Evolutionary conservation across 2,113 vertebrate genomes (phyloP).

Genomic region (Mustela nigripes): DNA sequence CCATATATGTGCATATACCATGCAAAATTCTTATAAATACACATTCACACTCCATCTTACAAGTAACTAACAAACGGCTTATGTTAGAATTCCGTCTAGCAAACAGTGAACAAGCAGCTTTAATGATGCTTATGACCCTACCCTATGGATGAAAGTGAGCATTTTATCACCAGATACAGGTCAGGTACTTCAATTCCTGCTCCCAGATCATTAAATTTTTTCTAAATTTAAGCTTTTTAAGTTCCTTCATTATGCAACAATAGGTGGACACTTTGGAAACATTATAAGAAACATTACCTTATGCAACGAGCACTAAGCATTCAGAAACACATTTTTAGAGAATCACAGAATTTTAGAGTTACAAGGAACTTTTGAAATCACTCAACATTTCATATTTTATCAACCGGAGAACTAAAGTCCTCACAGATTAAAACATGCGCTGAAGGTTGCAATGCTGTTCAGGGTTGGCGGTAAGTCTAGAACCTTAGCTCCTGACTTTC

Average conservation of each 20-base stretch:
- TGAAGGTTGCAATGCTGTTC: neutral
- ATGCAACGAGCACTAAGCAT: neutral
- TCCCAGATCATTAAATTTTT: constrained; percentile 27
- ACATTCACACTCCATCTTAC: constrained; percentile 18
- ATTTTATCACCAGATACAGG: constrained; percentile 18
- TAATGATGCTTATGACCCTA: constrained; percentile 71
- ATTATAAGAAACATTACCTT: constrained; percentile 22
- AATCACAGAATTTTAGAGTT: neutral
- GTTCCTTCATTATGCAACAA: neutral
- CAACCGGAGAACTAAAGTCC: neutral
- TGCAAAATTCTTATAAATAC: constrained; percentile 45
- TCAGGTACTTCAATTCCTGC: constrained; percentile 46
- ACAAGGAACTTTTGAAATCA: constrained; percentile 17
- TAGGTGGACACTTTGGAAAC: neutral
- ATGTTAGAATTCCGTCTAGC: constrained; percentile 66
- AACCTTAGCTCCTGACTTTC: neutral
- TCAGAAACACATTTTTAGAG: neutral
- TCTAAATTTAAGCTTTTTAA: constrained; percentile 52
- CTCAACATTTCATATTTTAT: neutral
- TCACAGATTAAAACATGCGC: neutral
- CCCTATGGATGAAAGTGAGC: constrained; percentile 11
- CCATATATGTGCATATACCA: neutral
- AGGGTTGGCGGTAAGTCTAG: neutral
- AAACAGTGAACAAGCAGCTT: constrained; percentile 61
- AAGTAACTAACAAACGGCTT: constrained; percentile 66